Evolutionary conservation across 2,113 vertebrate species (phyloP).

Genomic region (Cromileptes altivelis): DNA sequence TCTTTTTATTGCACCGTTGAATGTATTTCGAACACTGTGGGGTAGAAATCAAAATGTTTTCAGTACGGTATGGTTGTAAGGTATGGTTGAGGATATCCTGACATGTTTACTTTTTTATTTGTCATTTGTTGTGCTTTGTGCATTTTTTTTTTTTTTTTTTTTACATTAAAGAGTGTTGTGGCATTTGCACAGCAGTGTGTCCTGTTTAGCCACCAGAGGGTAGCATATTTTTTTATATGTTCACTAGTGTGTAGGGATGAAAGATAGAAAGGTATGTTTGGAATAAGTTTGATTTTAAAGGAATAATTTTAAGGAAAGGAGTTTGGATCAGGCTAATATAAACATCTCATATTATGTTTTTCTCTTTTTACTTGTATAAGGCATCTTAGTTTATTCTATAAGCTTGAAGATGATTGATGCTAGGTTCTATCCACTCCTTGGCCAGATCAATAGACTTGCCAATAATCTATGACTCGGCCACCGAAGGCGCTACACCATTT

Average conservation of each 20-base stretch:
- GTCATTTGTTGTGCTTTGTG: not conserved
- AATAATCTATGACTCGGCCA: constrained; percentile 68
- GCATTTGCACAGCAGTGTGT: not conserved
- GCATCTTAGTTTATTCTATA: constrained; percentile 20
- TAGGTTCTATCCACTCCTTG: constrained; percentile 5
- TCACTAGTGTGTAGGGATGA: not conserved
- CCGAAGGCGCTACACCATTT: constrained; percentile 14
- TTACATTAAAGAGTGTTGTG: constrained; percentile 40
- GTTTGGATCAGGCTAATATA: not conserved
- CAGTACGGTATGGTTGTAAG: not conserved
- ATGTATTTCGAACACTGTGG: constrained; percentile 39
- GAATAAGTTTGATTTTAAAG: too few species aligned
- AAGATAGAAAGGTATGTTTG: not conserved
- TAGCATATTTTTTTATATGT: constrained; percentile 50
- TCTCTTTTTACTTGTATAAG: not conserved
- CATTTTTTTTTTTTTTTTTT: not conserved
- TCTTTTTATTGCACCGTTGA: constrained; percentile 42
- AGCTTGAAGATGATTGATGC: constrained; percentile 60
- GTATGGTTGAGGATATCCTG: not conserved
- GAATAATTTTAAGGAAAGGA: too few species aligned
- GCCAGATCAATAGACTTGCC: constrained; percentile 69
- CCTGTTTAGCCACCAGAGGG: constrained; percentile 52
- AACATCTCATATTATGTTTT: not conserved
- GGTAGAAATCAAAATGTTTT: constrained; percentile 20
- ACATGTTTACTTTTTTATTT: constrained; percentile 12